A percentile compares a stretch with the other conserved stretches of the same genome.
Conservation (phyloP, 2,888 invertebrate species). For the Rhamnusium bicolor region DNA sequence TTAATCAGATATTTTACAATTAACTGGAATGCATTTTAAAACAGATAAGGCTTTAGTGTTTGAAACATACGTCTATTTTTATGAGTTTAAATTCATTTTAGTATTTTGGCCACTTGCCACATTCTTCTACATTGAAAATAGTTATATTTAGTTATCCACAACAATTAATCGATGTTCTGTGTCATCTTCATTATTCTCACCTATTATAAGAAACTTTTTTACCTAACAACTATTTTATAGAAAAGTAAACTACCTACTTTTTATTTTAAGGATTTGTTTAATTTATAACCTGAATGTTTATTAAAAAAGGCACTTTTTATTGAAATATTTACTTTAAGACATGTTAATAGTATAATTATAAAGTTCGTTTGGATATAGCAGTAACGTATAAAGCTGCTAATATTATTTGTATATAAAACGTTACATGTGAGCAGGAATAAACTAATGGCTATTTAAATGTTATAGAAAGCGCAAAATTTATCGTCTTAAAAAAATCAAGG, state of each 20-base stretch:
- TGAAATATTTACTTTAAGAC: not conserved
- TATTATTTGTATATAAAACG: not conserved
- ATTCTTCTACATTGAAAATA: conserved; percentile 14
- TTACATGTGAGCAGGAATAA: not conserved
- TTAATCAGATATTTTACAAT: not conserved
- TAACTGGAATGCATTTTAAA: not conserved
- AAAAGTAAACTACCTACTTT: not conserved
- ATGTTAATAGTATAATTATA: not conserved
- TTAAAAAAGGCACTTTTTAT: not conserved
- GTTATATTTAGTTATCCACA: not conserved
- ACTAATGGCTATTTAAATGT: not conserved
- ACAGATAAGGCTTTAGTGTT: not conserved
- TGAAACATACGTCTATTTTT: not conserved
- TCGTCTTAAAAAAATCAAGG: not conserved
- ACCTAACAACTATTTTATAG: not conserved
- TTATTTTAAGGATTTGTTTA: not conserved
- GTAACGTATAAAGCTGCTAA: not conserved
- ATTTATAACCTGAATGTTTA: not conserved
- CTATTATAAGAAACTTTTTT: not conserved
- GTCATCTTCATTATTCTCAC: not conserved
- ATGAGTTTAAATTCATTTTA: conserved; percentile 1
- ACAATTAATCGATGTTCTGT: not conserved
- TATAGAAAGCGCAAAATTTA: not conserved
- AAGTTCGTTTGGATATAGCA: not conserved
- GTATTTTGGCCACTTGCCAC: conserved; percentile 7